Percentiles rank a stretch among this genome's conserved stretches.
These are phyloP conservation scores for Listrodromus nycthemerus DNA, from an alignment of 2,888 invertebrate genomes.

Conservation along the genomic window DNA sequence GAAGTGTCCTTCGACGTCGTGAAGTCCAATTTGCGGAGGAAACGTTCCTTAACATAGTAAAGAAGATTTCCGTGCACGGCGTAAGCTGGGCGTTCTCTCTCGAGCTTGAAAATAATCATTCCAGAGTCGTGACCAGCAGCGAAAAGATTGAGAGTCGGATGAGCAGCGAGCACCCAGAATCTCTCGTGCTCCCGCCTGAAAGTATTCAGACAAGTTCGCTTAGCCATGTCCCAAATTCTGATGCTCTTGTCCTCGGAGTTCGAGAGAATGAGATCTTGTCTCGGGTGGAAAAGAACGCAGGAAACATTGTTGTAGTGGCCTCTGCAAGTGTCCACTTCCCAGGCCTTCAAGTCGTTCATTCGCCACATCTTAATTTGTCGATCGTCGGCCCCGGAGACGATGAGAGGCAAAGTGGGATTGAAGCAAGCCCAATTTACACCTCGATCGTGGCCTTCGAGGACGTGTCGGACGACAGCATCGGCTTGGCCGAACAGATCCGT, in stretches of 20 bases:
- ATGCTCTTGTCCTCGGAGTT: conserved; percentile 99
- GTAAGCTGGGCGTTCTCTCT: conserved; percentile 98
- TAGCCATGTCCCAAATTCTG: conserved; percentile 99
- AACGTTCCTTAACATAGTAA: conserved; percentile 98
- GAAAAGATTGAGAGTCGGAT: conserved; percentile 97
- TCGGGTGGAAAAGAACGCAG: conserved; percentile 98
- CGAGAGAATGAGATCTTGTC: conserved; percentile 97
- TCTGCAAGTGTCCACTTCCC: conserved; percentile 99
- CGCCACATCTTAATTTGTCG: conserved; percentile 99
- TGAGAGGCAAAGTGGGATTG: conserved; percentile 96
- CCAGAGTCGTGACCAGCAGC: conserved; percentile 99
- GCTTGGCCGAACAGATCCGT: conserved; percentile 98
- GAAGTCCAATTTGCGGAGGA: conserved; percentile 96
- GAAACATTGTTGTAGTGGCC: conserved; percentile 99
- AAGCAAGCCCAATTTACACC: conserved; percentile 99
- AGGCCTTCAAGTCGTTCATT: conserved; percentile 99
- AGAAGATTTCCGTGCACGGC: conserved; percentile 96
- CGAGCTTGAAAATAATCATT: conserved; percentile 94
- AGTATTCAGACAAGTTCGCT: conserved; percentile 95
- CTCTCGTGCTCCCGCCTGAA: conserved; percentile 98
- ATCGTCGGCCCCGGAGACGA: conserved; percentile 99
- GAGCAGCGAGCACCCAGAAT: conserved; percentile 98
- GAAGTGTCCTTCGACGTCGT: conserved; percentile 96
- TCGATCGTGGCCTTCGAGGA: conserved; percentile 96
- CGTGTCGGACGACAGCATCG: conserved; percentile 96